A percentile compares a stretch with the other conserved stretches of the same genome.
These are phyloP conservation scores for Pollenia angustigena DNA, from an alignment of 2,888 invertebrate genomes.

Conservation along the genomic window DNA sequence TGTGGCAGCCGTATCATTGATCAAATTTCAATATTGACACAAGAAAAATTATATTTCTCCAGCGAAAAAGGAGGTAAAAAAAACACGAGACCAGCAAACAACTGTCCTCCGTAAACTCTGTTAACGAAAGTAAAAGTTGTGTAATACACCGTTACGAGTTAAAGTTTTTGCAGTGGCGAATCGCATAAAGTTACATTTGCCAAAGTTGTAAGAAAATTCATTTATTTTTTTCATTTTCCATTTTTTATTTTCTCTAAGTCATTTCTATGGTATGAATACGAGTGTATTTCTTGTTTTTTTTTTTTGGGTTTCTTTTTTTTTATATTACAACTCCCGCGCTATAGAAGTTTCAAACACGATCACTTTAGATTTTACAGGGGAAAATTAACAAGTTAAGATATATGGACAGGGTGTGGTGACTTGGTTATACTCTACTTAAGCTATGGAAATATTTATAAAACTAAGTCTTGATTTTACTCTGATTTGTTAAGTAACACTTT, in stretches of 20 bases:
- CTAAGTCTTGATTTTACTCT: too few species aligned
- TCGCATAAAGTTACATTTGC: constrained; percentile 57
- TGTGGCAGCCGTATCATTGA: constrained; percentile 60
- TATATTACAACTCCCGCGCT: constrained; percentile 63
- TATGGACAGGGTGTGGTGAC: not conserved
- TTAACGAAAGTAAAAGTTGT: constrained; percentile 69
- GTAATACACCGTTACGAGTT: constrained; percentile 39
- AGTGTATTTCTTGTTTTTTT: not conserved
- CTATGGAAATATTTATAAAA: not conserved
- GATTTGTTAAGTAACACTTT: too few species aligned
- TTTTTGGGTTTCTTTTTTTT: constrained; percentile 9
- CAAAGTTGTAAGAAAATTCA: constrained; percentile 56
- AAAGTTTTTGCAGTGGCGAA: constrained; percentile 18
- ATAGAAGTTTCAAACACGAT: constrained; percentile 63
- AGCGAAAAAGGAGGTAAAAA: constrained; percentile 1
- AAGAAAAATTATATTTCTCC: constrained; percentile 44
- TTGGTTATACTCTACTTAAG: not conserved
- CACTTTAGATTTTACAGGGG: constrained; percentile 40
- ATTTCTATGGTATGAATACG: constrained; percentile 33
- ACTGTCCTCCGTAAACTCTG: constrained; percentile 34
- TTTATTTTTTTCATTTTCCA: constrained; percentile 52
- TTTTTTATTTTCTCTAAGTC: not conserved
- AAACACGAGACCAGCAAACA: not conserved
- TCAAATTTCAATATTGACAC: constrained; percentile 67
- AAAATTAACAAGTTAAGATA: not conserved